Evolutionary conservation across 2,797 vertebrate genomes (phyloP).

Genomic region (Delichon dasypus): DNA sequence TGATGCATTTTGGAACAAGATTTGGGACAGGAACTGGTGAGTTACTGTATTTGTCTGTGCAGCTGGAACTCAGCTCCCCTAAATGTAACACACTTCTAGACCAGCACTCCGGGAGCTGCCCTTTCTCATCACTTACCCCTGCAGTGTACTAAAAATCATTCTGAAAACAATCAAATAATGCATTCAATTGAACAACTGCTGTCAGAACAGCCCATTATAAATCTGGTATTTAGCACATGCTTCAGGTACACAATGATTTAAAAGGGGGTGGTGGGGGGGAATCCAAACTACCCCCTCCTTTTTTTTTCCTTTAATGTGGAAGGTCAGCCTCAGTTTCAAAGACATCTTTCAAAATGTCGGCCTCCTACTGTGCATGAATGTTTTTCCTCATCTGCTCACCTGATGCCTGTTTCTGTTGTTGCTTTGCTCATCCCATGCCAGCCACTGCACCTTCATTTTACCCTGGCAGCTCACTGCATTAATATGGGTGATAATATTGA

Average conservation of each 20-base stretch:
- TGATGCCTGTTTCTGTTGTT: not conserved
- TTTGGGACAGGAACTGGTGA: not conserved
- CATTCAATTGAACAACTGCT: not conserved
- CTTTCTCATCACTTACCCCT: not conserved
- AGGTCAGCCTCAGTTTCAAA: not conserved
- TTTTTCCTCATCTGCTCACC: not conserved
- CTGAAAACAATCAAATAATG: not conserved
- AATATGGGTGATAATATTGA: fast-evolving
- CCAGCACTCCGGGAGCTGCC: not conserved
- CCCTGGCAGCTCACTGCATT: not conserved
- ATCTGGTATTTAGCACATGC: not conserved
- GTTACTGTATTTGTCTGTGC: not conserved
- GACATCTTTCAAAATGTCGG: not conserved
- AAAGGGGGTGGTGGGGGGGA: not conserved
- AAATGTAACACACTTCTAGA: fast-evolving
- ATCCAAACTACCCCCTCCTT: fast-evolving
- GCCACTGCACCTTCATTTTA: not conserved
- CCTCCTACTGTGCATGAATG: not conserved
- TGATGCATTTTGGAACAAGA: not conserved
- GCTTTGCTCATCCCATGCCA: not conserved
- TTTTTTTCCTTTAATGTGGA: not conserved
- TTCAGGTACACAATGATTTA: not conserved
- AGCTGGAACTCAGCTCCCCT: not conserved
- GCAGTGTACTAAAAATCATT: not conserved
- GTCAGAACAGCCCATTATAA: not conserved